Conservation (phyloP, 1,140 invertebrate species). For the Drosophila repletoides region DNA sequence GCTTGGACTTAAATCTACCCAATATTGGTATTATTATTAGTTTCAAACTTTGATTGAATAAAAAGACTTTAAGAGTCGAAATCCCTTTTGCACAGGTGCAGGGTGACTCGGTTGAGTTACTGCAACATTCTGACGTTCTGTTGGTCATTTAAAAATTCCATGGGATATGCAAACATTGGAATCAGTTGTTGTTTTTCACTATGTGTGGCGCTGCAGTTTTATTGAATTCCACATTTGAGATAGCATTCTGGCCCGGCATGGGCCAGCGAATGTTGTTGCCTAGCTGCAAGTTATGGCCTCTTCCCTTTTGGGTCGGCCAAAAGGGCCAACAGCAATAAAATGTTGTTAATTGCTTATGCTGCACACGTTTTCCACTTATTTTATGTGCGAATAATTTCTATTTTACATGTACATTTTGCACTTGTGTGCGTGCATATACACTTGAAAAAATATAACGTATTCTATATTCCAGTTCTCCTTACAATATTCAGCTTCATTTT, state of each 20-base stretch:
- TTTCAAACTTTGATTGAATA: no score
- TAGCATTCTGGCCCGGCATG: constrained; percentile 35
- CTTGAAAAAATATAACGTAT: constrained; percentile 21
- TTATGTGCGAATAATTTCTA: constrained; percentile 50
- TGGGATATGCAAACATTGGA: constrained; percentile 4
- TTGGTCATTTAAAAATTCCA: constrained; percentile 4
- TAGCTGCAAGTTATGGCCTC: constrained; percentile 57
- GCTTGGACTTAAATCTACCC: no score
- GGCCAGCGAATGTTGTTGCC: constrained; percentile 8
- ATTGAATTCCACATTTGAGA: constrained; percentile 65
- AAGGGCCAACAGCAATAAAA: constrained; percentile 33
- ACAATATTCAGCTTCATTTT: neutral
- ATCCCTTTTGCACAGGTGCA: no score
- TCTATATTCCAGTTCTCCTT: no score
- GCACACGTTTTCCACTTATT: constrained; percentile 53
- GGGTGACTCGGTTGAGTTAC: neutral
- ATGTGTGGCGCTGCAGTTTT: constrained; percentile 25
- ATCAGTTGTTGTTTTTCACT: constrained; percentile 5
- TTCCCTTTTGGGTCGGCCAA: constrained; percentile 3
- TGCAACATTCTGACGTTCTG: neutral
- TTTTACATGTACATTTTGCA: constrained; percentile 44
- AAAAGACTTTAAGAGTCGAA: no score
- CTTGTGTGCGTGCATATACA: constrained; percentile 6
- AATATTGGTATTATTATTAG: no score
- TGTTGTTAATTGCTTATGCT: constrained; percentile 77